Conservation (phyloP, 2,888 invertebrate genomes). For the Podotricha telesiphe region DNA sequence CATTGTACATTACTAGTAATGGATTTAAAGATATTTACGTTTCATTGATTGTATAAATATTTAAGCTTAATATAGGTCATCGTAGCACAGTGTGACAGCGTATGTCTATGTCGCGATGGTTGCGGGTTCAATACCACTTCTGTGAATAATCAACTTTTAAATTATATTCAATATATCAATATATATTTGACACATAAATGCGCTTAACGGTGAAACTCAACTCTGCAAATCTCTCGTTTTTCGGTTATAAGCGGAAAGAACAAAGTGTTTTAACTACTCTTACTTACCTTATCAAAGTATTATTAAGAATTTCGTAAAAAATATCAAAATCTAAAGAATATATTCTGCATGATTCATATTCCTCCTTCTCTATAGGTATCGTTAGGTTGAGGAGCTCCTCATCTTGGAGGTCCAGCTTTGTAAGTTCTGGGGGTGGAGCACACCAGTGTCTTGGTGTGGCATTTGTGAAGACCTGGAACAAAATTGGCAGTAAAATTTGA, state of each 20-base stretch:
- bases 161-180: too few relatives aligned
- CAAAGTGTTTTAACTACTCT: neutral
- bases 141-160: too few relatives aligned
- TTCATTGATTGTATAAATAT: too few relatives aligned
- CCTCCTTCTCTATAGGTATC: constrained; percentile 74
- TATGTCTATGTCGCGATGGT: too few relatives aligned
- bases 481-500: neutral
- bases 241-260: neutral
- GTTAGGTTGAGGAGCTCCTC: constrained; percentile 79
- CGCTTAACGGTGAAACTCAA: too few relatives aligned
- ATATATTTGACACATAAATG: too few relatives aligned
- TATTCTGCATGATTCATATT: constrained; percentile 78
- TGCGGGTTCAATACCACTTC: too few relatives aligned
- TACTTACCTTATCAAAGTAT: constrained; percentile 64
- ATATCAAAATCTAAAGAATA: constrained; percentile 76
- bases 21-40: neutral
- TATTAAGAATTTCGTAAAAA: constrained; percentile 57
- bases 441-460: constrained; percentile 89
- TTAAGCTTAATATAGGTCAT: too few relatives aligned
- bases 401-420: constrained; percentile 72
- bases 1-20: neutral
- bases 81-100: too few relatives aligned
- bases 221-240: too few relatives aligned
- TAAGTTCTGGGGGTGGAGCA: constrained; percentile 80
- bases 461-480: constrained; percentile 85